These are phyloP conservation scores for Cenopis cana DNA, from an alignment of 2,888 invertebrate species.

Conservation along the genomic window DNA sequence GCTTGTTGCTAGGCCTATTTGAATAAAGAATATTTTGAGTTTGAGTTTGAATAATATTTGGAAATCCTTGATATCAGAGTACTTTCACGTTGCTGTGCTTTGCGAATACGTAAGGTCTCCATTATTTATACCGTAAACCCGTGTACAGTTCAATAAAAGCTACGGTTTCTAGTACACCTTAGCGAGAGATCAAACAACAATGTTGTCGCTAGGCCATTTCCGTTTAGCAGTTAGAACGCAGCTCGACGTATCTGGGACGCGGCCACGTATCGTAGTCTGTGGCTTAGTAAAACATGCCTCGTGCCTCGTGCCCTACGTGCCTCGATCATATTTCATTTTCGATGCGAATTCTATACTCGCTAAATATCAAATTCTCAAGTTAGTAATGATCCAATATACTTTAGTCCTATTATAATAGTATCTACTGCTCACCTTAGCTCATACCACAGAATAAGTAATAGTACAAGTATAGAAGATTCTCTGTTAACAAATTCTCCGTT, in stretches of 20 bases:
- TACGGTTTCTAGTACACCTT: conserved; percentile 29
- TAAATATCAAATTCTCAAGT: background rate
- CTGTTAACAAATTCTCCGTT: too few species aligned
- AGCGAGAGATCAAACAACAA: conserved; percentile 71
- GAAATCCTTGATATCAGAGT: background rate
- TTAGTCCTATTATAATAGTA: background rate
- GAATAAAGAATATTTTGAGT: too few species aligned
- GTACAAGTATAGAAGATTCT: too few species aligned
- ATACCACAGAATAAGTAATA: too few species aligned
- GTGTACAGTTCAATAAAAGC: conserved; percentile 19
- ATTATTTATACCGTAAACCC: too few species aligned
- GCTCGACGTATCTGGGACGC: conserved; percentile 80
- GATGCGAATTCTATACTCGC: background rate
- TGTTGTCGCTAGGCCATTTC: conserved; percentile 82
- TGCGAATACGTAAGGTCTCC: too few species aligned
- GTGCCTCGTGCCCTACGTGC: too few species aligned
- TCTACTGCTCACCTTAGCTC: too few species aligned
- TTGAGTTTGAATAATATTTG: too few species aligned
- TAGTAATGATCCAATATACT: background rate
- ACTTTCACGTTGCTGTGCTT: background rate
- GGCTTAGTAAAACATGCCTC: conserved; percentile 20
- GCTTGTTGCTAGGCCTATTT: too few species aligned
- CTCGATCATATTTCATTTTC: conserved; percentile 20
- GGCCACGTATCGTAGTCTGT: conserved; percentile 56
- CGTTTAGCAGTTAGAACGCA: conserved; percentile 70